These are phyloP conservation scores for Anguilla megastoma DNA, from an alignment of 2,797 vertebrate genomes.

Conservation along the genomic window DNA sequence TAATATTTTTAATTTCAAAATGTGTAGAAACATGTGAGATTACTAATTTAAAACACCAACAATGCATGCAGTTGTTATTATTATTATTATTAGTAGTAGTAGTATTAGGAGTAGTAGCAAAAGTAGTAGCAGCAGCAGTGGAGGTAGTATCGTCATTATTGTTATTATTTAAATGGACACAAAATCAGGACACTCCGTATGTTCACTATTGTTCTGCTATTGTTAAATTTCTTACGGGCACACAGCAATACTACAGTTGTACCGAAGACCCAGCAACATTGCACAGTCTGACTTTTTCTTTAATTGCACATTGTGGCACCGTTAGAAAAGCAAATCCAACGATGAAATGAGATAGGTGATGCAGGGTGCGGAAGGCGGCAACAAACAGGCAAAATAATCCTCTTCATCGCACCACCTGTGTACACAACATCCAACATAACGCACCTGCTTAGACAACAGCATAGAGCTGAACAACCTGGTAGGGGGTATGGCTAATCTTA, in stretches of 20 bases:
- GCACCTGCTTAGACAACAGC: constrained; percentile 42
- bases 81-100: too few relatives aligned
- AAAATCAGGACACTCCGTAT: neutral
- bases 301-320: neutral
- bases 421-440: constrained; percentile 47
- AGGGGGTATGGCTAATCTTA: constrained; percentile 45
- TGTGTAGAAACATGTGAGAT: too few relatives aligned
- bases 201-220: neutral
- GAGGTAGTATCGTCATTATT: neutral
- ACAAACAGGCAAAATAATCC: constrained; percentile 52
- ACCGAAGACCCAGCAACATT: neutral
- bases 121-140: too few relatives aligned
- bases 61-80: too few relatives aligned
- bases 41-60: too few relatives aligned
- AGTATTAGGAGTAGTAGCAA: too few relatives aligned
- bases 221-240: neutral
- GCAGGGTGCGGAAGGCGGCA: constrained; percentile 27
- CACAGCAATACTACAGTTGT: neutral
- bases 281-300: neutral
- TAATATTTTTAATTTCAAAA: too few relatives aligned
- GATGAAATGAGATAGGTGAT: neutral
- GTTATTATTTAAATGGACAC: constrained; percentile 30
- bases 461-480: constrained; percentile 30
- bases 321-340: neutral
- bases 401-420: constrained; percentile 47